Evolutionary conservation across 2,113 vertebrate genomes (phyloP).

Genomic region (Pedetes capensis): DNA sequence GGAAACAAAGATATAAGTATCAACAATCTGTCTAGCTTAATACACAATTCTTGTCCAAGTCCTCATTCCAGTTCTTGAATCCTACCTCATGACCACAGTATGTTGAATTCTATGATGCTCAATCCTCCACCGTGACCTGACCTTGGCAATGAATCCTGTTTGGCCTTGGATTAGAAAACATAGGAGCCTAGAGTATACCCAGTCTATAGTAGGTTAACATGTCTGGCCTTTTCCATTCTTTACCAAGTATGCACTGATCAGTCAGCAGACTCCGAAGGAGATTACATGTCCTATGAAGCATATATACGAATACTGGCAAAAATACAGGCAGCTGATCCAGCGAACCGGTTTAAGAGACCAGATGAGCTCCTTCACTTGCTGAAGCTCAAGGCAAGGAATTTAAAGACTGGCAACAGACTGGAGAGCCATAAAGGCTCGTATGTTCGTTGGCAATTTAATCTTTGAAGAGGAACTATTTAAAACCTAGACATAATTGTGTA

Average conservation of each 20-base stretch:
- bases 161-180: slow-evolving; percentile 43
- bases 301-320: slow-evolving; percentile 74
- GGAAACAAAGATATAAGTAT: slow-evolving; percentile 52
- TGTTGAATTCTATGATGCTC: neutral
- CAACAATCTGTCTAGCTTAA: neutral
- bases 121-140: neutral
- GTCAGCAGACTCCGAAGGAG: slow-evolving; percentile 69
- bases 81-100: neutral
- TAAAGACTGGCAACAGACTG: slow-evolving; percentile 10
- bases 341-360: slow-evolving; percentile 75
- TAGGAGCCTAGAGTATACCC: neutral
- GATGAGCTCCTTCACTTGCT: slow-evolving; percentile 70
- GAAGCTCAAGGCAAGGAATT: slow-evolving; percentile 72
- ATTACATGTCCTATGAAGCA: slow-evolving; percentile 71
- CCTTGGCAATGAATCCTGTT: slow-evolving; percentile 15
- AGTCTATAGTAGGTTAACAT: slow-evolving; percentile 54
- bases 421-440: neutral
- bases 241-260: slow-evolving; percentile 67
- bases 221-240: slow-evolving; percentile 63
- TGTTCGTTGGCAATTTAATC: neutral
- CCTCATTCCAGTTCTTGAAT: slow-evolving; percentile 37
- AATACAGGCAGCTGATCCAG: slow-evolving; percentile 71
- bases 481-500: neutral
- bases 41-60: neutral
- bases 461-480: slow-evolving; percentile 39